These are phyloP conservation scores for Dipodomys spectabilis DNA, from an alignment of 2,113 vertebrate genomes.

Conservation along the genomic window DNA sequence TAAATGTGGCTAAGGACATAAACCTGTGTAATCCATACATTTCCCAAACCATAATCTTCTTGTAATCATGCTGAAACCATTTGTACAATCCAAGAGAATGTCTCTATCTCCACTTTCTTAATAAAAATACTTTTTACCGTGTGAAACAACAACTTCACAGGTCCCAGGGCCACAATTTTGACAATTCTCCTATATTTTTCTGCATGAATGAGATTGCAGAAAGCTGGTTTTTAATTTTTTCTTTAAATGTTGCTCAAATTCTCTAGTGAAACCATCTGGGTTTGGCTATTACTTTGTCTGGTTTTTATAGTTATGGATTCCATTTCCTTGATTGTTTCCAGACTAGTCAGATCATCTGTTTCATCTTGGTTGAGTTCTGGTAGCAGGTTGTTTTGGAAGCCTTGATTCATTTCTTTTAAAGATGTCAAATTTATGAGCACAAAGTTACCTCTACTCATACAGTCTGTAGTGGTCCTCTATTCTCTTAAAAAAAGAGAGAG, in stretches of 20 bases:
- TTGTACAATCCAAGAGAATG: neutral
- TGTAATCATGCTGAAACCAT: neutral
- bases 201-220: neutral
- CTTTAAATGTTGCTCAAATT: neutral
- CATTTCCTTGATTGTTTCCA: conserved; percentile 1
- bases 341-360: neutral
- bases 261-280: neutral
- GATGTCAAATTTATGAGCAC: conserved; percentile 16
- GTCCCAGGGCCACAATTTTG: neutral
- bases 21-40: neutral
- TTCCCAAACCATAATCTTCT: neutral
- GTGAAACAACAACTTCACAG: neutral
- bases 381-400: neutral
- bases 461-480: neutral
- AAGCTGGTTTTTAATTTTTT: neutral
- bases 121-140: neutral
- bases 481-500: neutral
- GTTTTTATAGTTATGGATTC: neutral
- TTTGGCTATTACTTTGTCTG: neutral
- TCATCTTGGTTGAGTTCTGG: conserved; percentile 15
- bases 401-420: neutral
- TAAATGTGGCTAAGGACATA: neutral
- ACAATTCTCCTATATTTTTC: neutral
- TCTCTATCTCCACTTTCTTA: neutral
- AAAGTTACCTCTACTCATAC: neutral